phyloP scores from a whole-genome alignment of 2,888 invertebrate genomes.

The Schrankia costaestrigalis region DNA sequence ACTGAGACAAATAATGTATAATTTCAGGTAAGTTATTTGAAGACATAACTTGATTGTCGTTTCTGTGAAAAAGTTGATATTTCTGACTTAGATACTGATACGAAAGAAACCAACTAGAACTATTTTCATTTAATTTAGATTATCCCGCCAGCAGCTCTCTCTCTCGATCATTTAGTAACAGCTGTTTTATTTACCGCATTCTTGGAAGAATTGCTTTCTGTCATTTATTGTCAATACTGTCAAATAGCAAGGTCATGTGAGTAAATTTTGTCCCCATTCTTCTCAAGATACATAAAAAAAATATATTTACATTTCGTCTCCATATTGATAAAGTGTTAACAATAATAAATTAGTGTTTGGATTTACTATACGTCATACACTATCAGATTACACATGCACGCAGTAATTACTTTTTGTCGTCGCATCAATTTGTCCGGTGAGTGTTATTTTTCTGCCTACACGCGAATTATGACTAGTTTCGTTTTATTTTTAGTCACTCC shows the following conservation, averaged over 20 bases:
- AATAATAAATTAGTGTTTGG: constrained; percentile 12
- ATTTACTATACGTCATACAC: constrained; percentile 15
- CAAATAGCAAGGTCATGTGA: constrained; percentile 22
- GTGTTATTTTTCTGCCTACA: constrained; percentile 26
- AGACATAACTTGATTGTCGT: no score
- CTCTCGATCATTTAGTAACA: no score
- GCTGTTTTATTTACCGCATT: no score
- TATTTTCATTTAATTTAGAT: no score
- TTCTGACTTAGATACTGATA: no score
- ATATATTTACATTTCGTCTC: constrained; percentile 23
- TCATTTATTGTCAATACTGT: constrained; percentile 26
- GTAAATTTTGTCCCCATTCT: constrained; percentile 12
- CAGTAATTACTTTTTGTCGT: constrained; percentile 12
- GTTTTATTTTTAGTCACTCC: constrained; percentile 37
- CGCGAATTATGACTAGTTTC: constrained; percentile 28
- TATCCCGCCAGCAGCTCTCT: no score
- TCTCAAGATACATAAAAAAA: constrained; percentile 8
- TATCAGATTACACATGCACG: constrained; percentile 5
- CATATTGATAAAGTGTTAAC: constrained; percentile 7
- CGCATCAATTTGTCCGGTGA: constrained; percentile 20
- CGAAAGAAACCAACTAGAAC: no score
- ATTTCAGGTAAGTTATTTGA: no score
- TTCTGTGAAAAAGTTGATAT: no score
- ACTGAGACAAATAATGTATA: no score
- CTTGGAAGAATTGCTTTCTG: no score